A percentile compares a stretch with the other conserved stretches of the same genome.
phyloP scores from a whole-genome alignment of 2,888 invertebrate species.

The Polyommatus icarus region DNA sequence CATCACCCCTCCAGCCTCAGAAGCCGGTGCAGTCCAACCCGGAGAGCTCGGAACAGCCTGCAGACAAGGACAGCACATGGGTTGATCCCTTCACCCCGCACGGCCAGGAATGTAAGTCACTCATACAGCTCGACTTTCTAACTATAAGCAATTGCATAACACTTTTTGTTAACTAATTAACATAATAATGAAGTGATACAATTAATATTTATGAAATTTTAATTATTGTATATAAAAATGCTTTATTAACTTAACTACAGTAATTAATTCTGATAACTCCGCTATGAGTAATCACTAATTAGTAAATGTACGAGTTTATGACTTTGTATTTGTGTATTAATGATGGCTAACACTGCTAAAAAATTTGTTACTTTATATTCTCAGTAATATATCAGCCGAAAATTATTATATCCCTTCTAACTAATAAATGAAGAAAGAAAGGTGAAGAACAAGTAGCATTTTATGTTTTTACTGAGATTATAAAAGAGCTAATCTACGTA shows the following conservation, averaged over 20 bases:
- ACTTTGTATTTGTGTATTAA: neutral
- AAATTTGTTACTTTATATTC: neutral
- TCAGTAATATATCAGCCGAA: neutral
- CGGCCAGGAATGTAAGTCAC: conserved; percentile 74
- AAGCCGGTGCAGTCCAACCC: conserved; percentile 71
- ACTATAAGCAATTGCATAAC: conserved; percentile 14
- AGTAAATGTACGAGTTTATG: neutral
- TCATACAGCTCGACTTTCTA: conserved; percentile 13
- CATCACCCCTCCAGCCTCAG: conserved; percentile 88
- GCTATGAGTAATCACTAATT: conserved; percentile 7
- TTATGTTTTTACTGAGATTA: neutral
- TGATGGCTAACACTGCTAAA: conserved; percentile 1
- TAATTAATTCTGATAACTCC: neutral
- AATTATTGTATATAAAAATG: conserved; percentile 1
- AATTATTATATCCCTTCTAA: neutral
- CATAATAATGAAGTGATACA: conserved; percentile 19
- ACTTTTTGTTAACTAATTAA: neutral
- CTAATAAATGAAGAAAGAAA: neutral
- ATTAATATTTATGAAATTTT: conserved; percentile 9
- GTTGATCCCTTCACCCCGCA: conserved; percentile 69
- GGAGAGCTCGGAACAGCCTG: conserved; percentile 54
- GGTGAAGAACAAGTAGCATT: no score
- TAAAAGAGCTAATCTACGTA: neutral
- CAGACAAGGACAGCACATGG: conserved; percentile 55
- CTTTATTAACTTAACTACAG: neutral